Percentiles rank a stretch among this genome's conserved stretches.
These are phyloP conservation scores for Anastrepha ludens DNA, from an alignment of 1,140 invertebrate species.

Conservation along the genomic window DNA sequence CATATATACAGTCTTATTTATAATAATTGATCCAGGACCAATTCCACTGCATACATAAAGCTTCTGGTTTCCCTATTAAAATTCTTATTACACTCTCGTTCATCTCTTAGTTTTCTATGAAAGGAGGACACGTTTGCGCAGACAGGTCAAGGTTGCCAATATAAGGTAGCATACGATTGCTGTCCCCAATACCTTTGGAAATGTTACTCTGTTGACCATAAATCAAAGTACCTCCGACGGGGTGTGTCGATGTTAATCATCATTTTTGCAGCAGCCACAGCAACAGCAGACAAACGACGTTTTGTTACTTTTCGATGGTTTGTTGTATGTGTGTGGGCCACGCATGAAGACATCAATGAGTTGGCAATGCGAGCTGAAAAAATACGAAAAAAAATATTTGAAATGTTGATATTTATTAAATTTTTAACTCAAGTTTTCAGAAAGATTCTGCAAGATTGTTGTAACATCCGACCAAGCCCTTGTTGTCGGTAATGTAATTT, in stretches of 20 bases:
- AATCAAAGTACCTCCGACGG: not conserved
- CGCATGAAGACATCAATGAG: conserved; percentile 77
- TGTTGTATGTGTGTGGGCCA: conserved; percentile 71
- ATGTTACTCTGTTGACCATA: not conserved
- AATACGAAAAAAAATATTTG: not conserved
- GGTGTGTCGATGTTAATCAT: not conserved
- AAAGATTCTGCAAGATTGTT: too few species aligned
- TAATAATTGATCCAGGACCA: not conserved
- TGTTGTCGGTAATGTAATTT: too few species aligned
- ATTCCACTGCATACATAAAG: too few species aligned
- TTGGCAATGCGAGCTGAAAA: conserved; percentile 76
- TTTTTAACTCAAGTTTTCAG: too few species aligned
- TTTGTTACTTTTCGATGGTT: conserved; percentile 56
- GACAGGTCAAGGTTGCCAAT: not conserved
- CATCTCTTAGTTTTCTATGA: not conserved
- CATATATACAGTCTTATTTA: not conserved
- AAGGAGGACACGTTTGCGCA: not conserved
- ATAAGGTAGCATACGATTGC: not conserved
- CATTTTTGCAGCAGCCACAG: conserved; percentile 38
- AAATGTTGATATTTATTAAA: too few species aligned
- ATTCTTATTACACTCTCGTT: not conserved
- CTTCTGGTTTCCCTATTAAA: not conserved
- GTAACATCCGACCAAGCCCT: too few species aligned
- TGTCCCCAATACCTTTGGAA: not conserved
- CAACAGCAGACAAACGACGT: conserved; percentile 49